A percentile compares a stretch with the other conserved stretches of the same genome.
phyloP scores from a whole-genome alignment of 35 echinoderm and acorn worm species.

The Apostichopus californicus region DNA sequence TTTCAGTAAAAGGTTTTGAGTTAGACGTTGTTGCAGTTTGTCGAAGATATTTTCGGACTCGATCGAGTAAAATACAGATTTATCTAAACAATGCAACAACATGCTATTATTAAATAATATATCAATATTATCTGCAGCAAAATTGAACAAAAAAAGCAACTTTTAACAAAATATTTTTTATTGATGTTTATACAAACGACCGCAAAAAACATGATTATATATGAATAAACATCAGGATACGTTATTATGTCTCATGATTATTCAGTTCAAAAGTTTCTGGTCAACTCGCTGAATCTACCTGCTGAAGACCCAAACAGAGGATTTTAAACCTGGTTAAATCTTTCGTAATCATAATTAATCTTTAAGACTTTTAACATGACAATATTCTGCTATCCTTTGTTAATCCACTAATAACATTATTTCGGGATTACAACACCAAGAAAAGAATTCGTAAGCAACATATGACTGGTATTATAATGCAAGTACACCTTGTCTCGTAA shows the following conservation, averaged over 20 bases:
- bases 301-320: background rate
- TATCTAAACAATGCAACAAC: too few relatives aligned
- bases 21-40: too few relatives aligned
- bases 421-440: background rate
- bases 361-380: background rate
- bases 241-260: background rate
- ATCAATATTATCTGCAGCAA: too few relatives aligned
- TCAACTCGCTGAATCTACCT: background rate
- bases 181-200: background rate
- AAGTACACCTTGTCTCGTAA: too few relatives aligned
- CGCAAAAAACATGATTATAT: background rate
- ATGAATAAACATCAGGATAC: slow-evolving; percentile 23
- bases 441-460: background rate
- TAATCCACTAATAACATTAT: background rate
- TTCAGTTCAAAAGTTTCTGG: background rate
- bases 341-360: slow-evolving; percentile 7
- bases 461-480: too few relatives aligned
- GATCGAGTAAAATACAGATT: too few relatives aligned
- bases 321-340: background rate
- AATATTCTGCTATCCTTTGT: background rate
- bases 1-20: too few relatives aligned
- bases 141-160: too few relatives aligned
- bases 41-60: too few relatives aligned
- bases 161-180: too few relatives aligned
- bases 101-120: too few relatives aligned